Percentiles rank a stretch among this genome's conserved stretches.
Evolutionary conservation across 2,797 vertebrate species (phyloP).

Genomic region (Clarias platycephalus): DNA sequence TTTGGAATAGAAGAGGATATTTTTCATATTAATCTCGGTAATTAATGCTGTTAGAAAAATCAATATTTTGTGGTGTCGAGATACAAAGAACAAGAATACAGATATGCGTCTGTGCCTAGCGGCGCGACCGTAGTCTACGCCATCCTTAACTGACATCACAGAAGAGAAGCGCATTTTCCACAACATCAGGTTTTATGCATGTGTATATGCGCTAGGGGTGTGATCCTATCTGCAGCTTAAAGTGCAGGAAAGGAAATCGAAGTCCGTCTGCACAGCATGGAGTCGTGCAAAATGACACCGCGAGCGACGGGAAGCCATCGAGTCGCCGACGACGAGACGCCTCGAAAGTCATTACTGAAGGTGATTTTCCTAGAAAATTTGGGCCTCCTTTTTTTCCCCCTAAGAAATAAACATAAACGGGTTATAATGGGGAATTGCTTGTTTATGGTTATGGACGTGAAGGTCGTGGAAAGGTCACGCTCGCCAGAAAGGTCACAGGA

Average conservation of each 20-base stretch:
- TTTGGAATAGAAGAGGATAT: slow-evolving; percentile 38
- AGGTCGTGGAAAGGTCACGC: not conserved
- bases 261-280: not conserved
- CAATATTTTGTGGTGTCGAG: not conserved
- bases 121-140: not conserved
- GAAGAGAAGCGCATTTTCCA: slow-evolving; percentile 6
- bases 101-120: not conserved
- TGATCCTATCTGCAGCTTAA: slow-evolving; percentile 11
- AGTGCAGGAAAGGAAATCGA: not conserved
- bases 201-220: not conserved
- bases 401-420: slow-evolving; percentile 36
- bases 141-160: not conserved
- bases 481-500: not conserved
- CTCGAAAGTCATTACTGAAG: slow-evolving; percentile 44
- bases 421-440: not conserved
- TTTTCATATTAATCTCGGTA: slow-evolving; percentile 47
- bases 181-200: not conserved
- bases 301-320: slow-evolving; percentile 42
- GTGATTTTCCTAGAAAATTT: slow-evolving; percentile 19
- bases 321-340: slow-evolving; percentile 10
- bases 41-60: slow-evolving; percentile 52
- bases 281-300: slow-evolving; percentile 43
- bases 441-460: not conserved
- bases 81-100: not conserved
- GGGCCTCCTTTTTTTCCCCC: not conserved